Conservation (phyloP, 2,797 vertebrate genomes). For the Peromyscus attwateri region DNA sequence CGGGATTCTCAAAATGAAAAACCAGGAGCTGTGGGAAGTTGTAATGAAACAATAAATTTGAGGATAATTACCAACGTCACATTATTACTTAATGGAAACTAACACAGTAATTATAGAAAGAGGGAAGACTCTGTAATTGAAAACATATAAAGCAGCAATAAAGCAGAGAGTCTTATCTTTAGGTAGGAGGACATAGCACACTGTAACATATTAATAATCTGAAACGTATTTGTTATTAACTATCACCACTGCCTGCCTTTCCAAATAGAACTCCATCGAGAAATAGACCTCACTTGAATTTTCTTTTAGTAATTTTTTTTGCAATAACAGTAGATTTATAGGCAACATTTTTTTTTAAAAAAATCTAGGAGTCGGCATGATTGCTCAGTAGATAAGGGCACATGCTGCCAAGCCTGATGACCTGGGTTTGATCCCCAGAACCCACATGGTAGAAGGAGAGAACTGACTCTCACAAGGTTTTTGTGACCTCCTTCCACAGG, state of each 20-base stretch:
- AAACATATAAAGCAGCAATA: slow-evolving; percentile 27
- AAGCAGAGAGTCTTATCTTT: not conserved
- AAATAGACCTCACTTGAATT: slow-evolving; percentile 14
- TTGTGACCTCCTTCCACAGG: not conserved
- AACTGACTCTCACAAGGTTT: not conserved
- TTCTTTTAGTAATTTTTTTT: slow-evolving; percentile 3
- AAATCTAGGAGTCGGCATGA: not conserved
- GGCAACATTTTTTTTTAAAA: not conserved
- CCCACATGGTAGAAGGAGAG: too few relatives aligned
- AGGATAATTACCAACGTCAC: not conserved
- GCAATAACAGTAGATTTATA: not conserved
- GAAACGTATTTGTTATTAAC: not conserved
- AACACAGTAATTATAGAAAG: not conserved
- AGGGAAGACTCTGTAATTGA: not conserved
- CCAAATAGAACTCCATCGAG: not conserved
- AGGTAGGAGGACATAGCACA: not conserved
- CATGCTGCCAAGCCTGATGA: not conserved
- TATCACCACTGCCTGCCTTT: slow-evolving; percentile 21
- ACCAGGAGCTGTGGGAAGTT: not conserved
- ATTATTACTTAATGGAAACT: not conserved
- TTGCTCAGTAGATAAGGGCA: not conserved
- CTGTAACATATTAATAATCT: not conserved
- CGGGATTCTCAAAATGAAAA: slow-evolving; percentile 47
- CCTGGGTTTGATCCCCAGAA: not conserved
- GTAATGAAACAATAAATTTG: slow-evolving; percentile 2